These are phyloP conservation scores for Oreochromis spilurus DNA, from an alignment of 2,113 vertebrate species.

Conservation along the genomic window DNA sequence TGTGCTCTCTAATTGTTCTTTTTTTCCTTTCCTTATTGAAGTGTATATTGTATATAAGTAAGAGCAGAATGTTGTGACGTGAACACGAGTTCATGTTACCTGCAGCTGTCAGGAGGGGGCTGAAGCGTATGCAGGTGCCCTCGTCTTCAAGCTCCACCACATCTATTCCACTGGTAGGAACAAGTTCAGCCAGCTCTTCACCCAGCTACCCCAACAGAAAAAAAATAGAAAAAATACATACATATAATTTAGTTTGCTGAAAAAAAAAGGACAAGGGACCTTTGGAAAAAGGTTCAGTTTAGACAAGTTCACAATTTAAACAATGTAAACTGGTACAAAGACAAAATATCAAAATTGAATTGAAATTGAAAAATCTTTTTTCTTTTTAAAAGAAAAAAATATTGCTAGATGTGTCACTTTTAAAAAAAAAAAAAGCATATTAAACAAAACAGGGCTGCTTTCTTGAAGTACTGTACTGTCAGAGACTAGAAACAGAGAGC, in stretches of 20 bases:
- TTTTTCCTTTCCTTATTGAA: not conserved
- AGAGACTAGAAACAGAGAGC: not conserved
- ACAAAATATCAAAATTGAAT: not conserved
- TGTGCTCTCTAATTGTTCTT: not conserved
- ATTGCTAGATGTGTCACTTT: not conserved
- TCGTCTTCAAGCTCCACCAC: constrained; percentile 90
- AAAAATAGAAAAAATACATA: not conserved
- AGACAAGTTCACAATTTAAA: not conserved
- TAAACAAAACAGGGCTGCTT: not conserved
- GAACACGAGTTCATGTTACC: constrained; percentile 68
- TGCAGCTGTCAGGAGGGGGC: constrained; percentile 87
- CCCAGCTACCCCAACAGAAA: constrained; percentile 75
- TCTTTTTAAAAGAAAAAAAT: not conserved
- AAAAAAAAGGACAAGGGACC: not conserved
- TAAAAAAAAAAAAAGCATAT: not conserved
- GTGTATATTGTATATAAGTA: not conserved
- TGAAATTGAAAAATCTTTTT: not conserved
- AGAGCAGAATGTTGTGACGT: not conserved
- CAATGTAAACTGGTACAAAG: not conserved
- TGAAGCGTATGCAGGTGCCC: constrained; percentile 87
- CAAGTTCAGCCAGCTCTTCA: constrained; percentile 79
- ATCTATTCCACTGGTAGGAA: constrained; percentile 82
- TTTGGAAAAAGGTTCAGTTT: not conserved
- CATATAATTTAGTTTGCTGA: not conserved
- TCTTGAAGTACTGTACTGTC: not conserved